Percentiles rank a stretch among this genome's conserved stretches.
Conservation (phyloP, 2,888 invertebrate species). For the Standfussiana lucernea region DNA sequence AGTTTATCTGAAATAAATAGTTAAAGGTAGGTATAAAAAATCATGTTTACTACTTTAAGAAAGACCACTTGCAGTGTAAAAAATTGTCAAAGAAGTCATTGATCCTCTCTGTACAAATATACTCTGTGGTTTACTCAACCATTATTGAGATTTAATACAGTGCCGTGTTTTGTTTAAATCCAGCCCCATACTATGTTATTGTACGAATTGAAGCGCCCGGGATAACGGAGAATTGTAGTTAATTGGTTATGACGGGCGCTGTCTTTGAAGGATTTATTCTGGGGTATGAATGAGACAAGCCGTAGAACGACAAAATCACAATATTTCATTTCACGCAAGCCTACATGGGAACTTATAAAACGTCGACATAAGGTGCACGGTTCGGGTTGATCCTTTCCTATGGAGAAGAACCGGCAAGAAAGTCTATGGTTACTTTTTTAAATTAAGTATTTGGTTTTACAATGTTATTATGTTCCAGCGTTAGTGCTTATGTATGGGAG, state of each 20-base stretch:
- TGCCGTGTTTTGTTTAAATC: conserved; percentile 57
- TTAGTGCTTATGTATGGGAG: too few relatives aligned
- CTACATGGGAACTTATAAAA: too few relatives aligned
- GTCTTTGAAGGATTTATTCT: conserved; percentile 1
- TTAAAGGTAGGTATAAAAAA: too few relatives aligned
- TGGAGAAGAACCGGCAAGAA: too few relatives aligned
- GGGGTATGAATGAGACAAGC: background rate
- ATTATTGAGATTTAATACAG: conserved; percentile 51
- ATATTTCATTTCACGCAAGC: too few relatives aligned
- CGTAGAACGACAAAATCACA: background rate
- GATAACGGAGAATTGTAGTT: conserved; percentile 28
- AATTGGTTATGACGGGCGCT: conserved; percentile 26
- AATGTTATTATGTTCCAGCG: too few relatives aligned
- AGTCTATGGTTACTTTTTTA: too few relatives aligned
- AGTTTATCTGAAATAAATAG: too few relatives aligned
- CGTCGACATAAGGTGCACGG: too few relatives aligned
- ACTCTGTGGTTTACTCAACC: conserved; percentile 1
- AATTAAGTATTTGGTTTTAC: too few relatives aligned
- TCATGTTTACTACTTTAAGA: background rate
- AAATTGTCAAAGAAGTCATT: background rate
- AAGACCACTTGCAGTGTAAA: background rate
- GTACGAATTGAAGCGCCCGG: conserved; percentile 27
- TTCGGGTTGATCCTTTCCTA: too few relatives aligned
- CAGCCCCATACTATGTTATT: conserved; percentile 42
- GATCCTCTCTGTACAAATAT: background rate